Conservation (phyloP, 2,113 vertebrate genomes). For the Clupea harengus region DNA sequence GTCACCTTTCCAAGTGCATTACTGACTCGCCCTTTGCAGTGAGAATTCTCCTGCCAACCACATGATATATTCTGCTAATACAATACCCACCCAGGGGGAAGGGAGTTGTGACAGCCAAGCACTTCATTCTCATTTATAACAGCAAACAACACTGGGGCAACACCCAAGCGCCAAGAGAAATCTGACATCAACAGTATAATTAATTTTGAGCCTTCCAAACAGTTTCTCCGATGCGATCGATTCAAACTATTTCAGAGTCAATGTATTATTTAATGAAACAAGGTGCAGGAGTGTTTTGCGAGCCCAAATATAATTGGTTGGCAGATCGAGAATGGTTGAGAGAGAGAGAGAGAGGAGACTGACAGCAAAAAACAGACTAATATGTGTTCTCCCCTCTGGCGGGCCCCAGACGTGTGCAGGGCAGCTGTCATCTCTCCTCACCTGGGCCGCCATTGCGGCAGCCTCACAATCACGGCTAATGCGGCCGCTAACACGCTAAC, state of each 20-base stretch:
- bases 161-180: neutral
- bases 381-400: neutral
- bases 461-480: neutral
- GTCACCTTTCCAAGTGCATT: neutral
- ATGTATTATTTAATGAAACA: constrained; percentile 1
- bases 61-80: neutral
- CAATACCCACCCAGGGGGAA: neutral
- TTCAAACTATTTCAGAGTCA: neutral
- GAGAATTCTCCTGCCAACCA: neutral
- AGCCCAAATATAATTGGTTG: neutral
- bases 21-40: neutral
- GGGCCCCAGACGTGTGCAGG: neutral
- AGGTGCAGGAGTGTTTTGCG: neutral
- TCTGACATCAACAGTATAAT: constrained; percentile 4
- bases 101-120: neutral
- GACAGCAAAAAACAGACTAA: neutral
- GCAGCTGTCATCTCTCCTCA: neutral
- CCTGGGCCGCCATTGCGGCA: too few species aligned
- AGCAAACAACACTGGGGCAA: neutral
- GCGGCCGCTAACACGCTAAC: neutral
- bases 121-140: neutral
- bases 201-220: neutral
- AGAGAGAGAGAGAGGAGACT: neutral
- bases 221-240: neutral
- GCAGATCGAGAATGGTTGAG: neutral